Evolutionary conservation across 2,888 invertebrate species (phyloP), one percentile per base, ranked within the genome.

Genomic region (Microplitis deprimator): DNA sequence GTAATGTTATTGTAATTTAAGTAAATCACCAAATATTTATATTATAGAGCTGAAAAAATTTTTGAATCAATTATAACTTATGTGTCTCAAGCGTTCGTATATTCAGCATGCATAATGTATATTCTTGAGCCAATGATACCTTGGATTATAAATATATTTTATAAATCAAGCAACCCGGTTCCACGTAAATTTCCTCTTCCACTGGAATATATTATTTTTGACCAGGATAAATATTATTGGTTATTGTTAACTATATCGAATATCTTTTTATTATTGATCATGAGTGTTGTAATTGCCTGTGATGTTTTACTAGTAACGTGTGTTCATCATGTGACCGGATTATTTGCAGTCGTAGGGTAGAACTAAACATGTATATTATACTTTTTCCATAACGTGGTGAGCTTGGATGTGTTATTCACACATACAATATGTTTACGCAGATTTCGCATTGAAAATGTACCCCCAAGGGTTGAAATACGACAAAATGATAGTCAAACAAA

Each of bases 341-440:
- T 29, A 29, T 29, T 29, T 29, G 29, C 29, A 29, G 29, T 29
- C 29, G 20, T 20, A 20, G 20, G 20, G 20, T 20, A 20, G 20
- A 20, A 20, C 20, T 20, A 20, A 20, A 20, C 6, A n/a, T 76
- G 61, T 76, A 64, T 2, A 59, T 76, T n/a, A 39, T 70, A 20
- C 50, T 71, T 8, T 17, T 71, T 1, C 60, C 70, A n/a, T 71
- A 76, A 16, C 41, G 16, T 6, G 64, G 76, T 17, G 20, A 70
- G 10, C 41, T 70, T 10, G 70, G 70, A 38, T 29, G 29, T 3
- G 29, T 29, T 29, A 29, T 29, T 29, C 29, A 29, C 29, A 29
- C 29, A 29, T 29, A 8, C 10, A 3, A 41, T 10, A 41, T 10
- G 2, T 62, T 62, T 62, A 7, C 8, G 62, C 17, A 62, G 62